Base-by-base conservation (phyloP, 2,797 vertebrate species). In the Picus viridis region DNA sequence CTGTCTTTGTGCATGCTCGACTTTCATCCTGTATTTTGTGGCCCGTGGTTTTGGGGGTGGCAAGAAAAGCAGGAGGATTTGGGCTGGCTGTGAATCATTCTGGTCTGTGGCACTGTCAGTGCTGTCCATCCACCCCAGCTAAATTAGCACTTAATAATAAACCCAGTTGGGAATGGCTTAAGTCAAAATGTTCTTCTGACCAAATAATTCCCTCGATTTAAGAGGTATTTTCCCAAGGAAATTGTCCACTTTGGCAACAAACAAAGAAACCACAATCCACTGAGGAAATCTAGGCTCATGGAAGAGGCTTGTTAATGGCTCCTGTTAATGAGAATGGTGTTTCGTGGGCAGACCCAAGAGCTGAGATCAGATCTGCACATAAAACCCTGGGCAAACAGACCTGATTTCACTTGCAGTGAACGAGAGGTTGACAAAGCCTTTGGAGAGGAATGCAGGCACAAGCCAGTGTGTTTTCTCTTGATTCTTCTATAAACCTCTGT, bases 221-320 rank as follows among this genome's bases (percentile, higher is more conserved):
- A 62, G 36, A 51, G 15, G 17, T 6, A n/a, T 84, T 88, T 92
- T 93, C 47, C 67, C 41, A 58, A 65, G 30, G 16, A 39, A 59
- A 64, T 1, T 16, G 16, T 70, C 39, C 5, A 4, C 8, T 86
- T 78, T 69, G 7, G 32, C 78, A 64, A 15, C 14, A 64, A 75
- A 30, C 6, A 88, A 62, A 90, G n/a, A 63, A 86, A 51, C 27
- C 45, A 58, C 57, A 78, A 80, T 8, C 49, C 15, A 51, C 45
- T 8, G 23, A 80, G 51, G 45, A 87, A 64, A 83, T 64, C 49
- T 77, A 57, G 29, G 8, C 51, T 85, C 39, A 74, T 74, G 49
- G 87, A 89, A 85, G 43, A 80, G 30, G 19, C 9, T 78, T 69
- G 22, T 89, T 86, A 70, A 74, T 68, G 77, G 43, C 8, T 77